These are phyloP conservation scores for Trissolcus basalis DNA, from an alignment of 1,140 invertebrate genomes.

Conservation along the genomic window DNA sequence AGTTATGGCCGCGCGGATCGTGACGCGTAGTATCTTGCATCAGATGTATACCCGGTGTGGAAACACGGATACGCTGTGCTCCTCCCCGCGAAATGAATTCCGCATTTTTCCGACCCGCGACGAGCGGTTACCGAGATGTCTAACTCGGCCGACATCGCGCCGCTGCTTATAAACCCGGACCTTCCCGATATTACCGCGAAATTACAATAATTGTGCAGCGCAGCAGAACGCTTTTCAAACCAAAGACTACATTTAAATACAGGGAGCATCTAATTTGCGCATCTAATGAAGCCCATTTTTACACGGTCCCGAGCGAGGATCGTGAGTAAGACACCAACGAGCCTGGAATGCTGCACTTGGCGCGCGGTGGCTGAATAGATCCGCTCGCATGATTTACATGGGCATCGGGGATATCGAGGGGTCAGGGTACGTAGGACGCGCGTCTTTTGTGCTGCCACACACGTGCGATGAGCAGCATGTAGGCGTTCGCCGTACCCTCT, in stretches of 20 bases:
- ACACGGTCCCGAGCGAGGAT: constrained; percentile 30
- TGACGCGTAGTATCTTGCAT: constrained; percentile 74
- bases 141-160: constrained; percentile 6
- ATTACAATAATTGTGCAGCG: constrained; percentile 1
- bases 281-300: constrained; percentile 19
- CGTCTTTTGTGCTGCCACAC: constrained; percentile 49
- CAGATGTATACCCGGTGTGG: constrained; percentile 74
- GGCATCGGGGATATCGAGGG: constrained; percentile 46
- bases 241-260: constrained; percentile 30
- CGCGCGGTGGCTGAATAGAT: constrained; percentile 56
- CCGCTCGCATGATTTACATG: constrained; percentile 64
- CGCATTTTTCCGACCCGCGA: constrained; percentile 12
- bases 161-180: neutral
- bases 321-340: constrained; percentile 20
- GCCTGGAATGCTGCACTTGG: constrained; percentile 12
- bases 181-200: no score
- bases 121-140: no score
- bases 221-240: no score
- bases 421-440: constrained; percentile 43
- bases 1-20: constrained; percentile 70
- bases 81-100: constrained; percentile 37
- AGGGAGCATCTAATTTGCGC: constrained; percentile 38
- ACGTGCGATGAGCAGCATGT: constrained; percentile 51
- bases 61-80: constrained; percentile 71
- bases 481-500: constrained; percentile 58